Percentiles rank a stretch among this genome's conserved stretches.
phyloP scores from a whole-genome alignment of 2,888 invertebrate species.

The Panorpa germanica region DNA sequence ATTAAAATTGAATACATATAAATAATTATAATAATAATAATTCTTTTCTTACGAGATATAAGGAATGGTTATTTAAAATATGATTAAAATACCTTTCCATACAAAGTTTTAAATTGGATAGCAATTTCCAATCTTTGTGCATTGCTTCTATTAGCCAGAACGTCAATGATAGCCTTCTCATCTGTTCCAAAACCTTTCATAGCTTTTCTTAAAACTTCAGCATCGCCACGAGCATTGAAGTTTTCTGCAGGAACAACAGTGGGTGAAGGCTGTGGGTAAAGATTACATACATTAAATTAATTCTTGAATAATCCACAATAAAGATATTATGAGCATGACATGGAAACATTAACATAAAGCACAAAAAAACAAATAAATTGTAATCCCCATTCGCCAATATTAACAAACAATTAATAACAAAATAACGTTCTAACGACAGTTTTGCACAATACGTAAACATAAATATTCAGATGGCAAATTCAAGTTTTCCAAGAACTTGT shows the following conservation, averaged over 20 bases:
- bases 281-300: constrained; percentile 20
- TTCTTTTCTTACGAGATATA: neutral
- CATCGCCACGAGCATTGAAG: constrained; percentile 64
- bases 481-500: too few relatives aligned
- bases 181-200: constrained; percentile 93
- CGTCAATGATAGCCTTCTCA: constrained; percentile 71
- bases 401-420: too few relatives aligned
- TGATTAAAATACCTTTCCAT: constrained; percentile 52
- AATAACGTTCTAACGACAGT: too few relatives aligned
- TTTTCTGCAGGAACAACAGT: constrained; percentile 58
- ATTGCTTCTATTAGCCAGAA: constrained; percentile 66
- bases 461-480: too few relatives aligned
- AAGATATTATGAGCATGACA: neutral
- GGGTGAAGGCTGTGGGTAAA: constrained; percentile 55
- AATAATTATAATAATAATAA: constrained; percentile 7
- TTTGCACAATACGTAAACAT: too few relatives aligned
- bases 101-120: constrained; percentile 65
- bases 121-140: constrained; percentile 71
- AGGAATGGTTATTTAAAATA: neutral
- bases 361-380: too few relatives aligned
- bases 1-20: constrained; percentile 18
- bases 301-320: neutral
- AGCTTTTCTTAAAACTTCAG: constrained; percentile 63
- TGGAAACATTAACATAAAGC: neutral
- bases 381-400: too few relatives aligned